Percentiles rank a stretch among this genome's conserved stretches.
Evolutionary conservation across 2,113 vertebrate genomes (phyloP).

Genomic region (Nycticebus coucang): DNA sequence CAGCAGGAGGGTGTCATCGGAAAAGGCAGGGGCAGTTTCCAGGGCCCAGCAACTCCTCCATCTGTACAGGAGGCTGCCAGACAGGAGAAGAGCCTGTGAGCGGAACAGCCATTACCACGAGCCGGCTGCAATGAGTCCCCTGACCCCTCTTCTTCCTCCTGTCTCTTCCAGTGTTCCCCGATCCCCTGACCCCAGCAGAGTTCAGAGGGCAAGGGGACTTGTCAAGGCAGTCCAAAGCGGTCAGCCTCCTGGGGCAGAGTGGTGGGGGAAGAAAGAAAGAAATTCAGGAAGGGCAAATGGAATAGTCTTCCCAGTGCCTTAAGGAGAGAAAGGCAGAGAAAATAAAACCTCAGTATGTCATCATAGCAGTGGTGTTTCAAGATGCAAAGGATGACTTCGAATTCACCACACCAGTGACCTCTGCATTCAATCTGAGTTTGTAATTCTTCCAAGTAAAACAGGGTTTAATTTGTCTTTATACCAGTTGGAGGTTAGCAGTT

Average conservation of each 20-base stretch:
- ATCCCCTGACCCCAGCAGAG: not conserved
- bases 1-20: not conserved
- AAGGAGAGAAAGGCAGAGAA: not conserved
- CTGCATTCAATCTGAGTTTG: constrained; percentile 54
- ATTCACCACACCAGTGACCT: not conserved
- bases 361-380: not conserved
- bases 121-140: not conserved
- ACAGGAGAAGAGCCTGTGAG: not conserved
- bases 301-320: not conserved
- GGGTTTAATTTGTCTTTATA: constrained; percentile 55
- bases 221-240: rapidly evolving
- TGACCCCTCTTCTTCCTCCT: not conserved
- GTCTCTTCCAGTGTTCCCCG: rapidly evolving
- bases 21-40: not conserved
- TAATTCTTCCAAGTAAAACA: constrained; percentile 57
- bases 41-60: not conserved
- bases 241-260: not conserved
- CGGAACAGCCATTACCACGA: not conserved
- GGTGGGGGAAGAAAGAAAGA: not conserved
- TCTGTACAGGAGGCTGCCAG: too few species aligned
- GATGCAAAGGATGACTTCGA: not conserved
- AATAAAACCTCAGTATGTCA: not conserved
- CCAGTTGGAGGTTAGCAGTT: constrained; percentile 56
- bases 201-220: not conserved
- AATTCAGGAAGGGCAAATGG: not conserved